Conservation (phyloP, 1,140 invertebrate genomes). For the Leguminivora glycinivorella region DNA sequence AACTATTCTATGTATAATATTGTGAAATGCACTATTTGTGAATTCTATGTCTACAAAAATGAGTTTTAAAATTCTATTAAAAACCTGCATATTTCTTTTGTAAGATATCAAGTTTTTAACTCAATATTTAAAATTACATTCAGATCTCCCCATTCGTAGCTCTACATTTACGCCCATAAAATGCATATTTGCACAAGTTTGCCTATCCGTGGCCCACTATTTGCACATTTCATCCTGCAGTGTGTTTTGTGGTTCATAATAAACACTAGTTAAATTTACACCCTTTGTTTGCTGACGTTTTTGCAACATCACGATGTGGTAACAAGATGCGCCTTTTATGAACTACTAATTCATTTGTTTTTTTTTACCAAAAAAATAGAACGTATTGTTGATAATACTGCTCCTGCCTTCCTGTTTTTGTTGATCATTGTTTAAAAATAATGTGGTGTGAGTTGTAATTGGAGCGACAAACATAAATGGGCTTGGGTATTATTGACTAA, state of each 20-base stretch:
- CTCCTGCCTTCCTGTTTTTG: neutral
- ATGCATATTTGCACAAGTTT: slow-evolving; percentile 21
- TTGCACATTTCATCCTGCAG: neutral
- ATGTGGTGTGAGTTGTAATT: too few species aligned
- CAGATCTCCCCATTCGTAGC: neutral
- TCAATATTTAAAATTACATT: too few species aligned
- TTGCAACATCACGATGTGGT: neutral
- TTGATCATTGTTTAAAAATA: too few species aligned
- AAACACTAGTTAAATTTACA: slow-evolving; percentile 20
- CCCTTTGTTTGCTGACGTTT: slow-evolving; percentile 12
- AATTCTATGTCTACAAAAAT: too few species aligned
- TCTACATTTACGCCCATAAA: neutral
- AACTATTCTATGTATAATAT: too few species aligned
- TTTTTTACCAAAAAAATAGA: neutral
- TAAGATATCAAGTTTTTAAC: too few species aligned
- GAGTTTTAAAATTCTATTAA: too few species aligned
- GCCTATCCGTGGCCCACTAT: slow-evolving; percentile 4
- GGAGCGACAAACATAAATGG: too few species aligned
- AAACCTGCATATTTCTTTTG: too few species aligned
- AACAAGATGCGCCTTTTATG: neutral
- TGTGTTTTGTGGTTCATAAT: slow-evolving; percentile 20
- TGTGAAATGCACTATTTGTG: too few species aligned
- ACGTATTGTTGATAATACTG: neutral
- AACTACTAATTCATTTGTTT: neutral
- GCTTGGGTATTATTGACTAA: too few species aligned